Evolutionary conservation across 2,797 vertebrate genomes (phyloP).

Genomic region (Peromyscus attwateri): DNA sequence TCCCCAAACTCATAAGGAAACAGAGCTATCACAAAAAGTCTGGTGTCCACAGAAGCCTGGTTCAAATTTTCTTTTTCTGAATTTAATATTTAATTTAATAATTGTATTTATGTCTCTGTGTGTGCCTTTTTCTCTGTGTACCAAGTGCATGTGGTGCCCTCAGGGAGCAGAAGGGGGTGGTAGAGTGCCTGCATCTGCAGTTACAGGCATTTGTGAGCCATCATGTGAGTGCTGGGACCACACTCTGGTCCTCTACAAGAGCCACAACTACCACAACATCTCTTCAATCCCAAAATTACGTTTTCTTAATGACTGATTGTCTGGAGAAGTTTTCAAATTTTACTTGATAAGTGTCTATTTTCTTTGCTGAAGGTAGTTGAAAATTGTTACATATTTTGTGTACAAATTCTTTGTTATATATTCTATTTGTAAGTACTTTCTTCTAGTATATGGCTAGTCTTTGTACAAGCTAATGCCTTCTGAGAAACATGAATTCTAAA

Average conservation of each 20-base stretch:
- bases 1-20: not conserved
- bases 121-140: no score
- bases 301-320: not conserved
- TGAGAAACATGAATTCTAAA: conserved; percentile 13
- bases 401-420: not conserved
- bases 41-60: not conserved
- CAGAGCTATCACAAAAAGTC: not conserved
- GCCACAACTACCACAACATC: not conserved
- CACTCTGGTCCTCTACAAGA: not conserved
- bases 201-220: not conserved
- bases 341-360: not conserved
- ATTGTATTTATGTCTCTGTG: not conserved
- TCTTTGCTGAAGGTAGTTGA: not conserved
- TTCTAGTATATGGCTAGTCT: not conserved
- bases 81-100: not conserved
- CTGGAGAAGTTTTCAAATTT: not conserved
- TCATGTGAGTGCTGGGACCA: not conserved
- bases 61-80: not conserved
- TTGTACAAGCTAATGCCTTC: not conserved
- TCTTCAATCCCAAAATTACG: not conserved
- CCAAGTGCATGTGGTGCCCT: not conserved
- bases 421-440: not conserved
- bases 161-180: not conserved
- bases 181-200: not conserved
- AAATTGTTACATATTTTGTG: not conserved